Conservation (phyloP, 2,888 invertebrate species). For the Yponomeuta sedellus region DNA sequence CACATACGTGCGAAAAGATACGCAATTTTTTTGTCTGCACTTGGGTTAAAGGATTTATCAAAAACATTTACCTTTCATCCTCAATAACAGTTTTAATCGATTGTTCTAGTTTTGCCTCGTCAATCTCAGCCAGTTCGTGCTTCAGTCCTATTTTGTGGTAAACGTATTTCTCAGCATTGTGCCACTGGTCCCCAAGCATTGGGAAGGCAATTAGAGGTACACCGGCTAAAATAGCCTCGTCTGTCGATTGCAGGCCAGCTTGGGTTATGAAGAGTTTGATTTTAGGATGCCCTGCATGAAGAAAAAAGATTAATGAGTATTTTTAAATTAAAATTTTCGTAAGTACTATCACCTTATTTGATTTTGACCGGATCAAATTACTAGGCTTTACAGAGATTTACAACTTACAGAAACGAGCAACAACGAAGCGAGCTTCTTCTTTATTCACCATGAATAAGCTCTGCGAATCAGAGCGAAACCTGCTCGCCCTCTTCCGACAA, state of each 20-base stretch:
- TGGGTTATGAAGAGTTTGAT: slow-evolving; percentile 14
- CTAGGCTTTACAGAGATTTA: too few species aligned
- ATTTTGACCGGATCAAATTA: too few species aligned
- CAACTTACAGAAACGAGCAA: too few species aligned
- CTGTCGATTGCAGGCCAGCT: slow-evolving; percentile 12
- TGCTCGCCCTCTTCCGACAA: too few species aligned
- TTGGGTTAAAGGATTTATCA: not conserved
- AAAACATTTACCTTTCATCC: slow-evolving; percentile 10
- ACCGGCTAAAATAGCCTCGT: slow-evolving; percentile 11
- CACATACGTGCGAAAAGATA: too few species aligned
- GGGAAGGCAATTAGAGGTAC: slow-evolving; percentile 12
- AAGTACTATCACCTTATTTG: too few species aligned
- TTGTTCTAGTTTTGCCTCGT: slow-evolving; percentile 1
- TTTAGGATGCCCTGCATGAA: slow-evolving; percentile 14
- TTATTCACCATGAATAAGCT: too few species aligned
- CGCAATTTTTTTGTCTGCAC: not conserved
- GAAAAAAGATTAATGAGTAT: too few species aligned
- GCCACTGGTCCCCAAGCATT: slow-evolving; percentile 13
- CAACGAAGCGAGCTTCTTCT: too few species aligned
- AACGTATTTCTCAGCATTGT: slow-evolving; percentile 11
- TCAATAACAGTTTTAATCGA: slow-evolving; percentile 12
- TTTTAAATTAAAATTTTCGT: too few species aligned
- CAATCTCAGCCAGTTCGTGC: not conserved
- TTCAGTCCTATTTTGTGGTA: slow-evolving; percentile 1
- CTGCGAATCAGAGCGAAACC: too few species aligned